Evolutionary conservation across 1,140 invertebrate species (phyloP).

Genomic region (Akabosia matsudoensis): DNA sequence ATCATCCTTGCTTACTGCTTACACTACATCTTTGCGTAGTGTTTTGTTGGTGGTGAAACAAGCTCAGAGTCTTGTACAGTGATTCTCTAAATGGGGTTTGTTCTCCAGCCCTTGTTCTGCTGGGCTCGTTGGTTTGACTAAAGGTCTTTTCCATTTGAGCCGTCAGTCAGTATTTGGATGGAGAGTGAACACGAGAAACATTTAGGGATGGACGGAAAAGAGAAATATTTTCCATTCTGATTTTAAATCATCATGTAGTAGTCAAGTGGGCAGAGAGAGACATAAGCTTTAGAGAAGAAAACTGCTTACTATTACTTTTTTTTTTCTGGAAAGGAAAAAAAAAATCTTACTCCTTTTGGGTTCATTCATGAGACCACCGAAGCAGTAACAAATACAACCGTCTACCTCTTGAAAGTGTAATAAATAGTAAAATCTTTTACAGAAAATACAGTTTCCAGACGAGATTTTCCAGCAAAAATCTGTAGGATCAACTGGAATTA

Average conservation of each 20-base stretch:
- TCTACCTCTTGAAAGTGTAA: not conserved
- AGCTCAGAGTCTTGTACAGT: too few relatives aligned
- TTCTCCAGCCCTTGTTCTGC: not conserved
- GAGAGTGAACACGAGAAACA: not conserved
- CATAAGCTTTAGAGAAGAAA: not conserved
- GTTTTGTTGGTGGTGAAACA: too few relatives aligned
- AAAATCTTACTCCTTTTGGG: not conserved
- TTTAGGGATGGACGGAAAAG: not conserved
- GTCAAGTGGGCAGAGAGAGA: not conserved
- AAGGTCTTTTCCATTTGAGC: not conserved
- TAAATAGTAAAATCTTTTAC: not conserved
- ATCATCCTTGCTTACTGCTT: too few relatives aligned
- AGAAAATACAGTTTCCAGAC: not conserved
- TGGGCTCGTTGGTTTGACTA: not conserved
- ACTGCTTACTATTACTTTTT: not conserved
- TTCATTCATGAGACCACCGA: not conserved
- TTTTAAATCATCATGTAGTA: not conserved
- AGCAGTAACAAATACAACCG: not conserved
- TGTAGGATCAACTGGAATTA: not conserved
- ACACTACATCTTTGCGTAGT: too few relatives aligned
- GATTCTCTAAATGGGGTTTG: too few relatives aligned
- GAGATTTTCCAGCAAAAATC: not conserved
- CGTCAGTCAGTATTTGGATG: constrained; percentile 10
- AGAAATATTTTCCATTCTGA: not conserved
- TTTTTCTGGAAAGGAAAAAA: not conserved